phyloP scores from a whole-genome alignment of 2,113 vertebrate genomes.

The Mus musculus region GRCm39 chr9:66662501-66663000 shows the following conservation, averaged over 20 bases:
- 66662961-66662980: neutral
- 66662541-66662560: constrained; percentile 13
- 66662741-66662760: neutral
- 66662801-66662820: neutral
- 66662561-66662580: neutral
- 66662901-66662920: neutral
- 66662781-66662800: neutral
- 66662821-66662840: neutral
- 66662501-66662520: neutral
- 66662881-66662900: neutral
- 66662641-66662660: neutral
- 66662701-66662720: neutral
- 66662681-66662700: neutral
- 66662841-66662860: neutral
- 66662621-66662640: neutral
- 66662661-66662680: neutral
- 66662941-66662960: neutral
- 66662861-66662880: neutral
- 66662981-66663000: constrained; percentile 59
- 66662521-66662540: neutral
- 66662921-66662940: neutral
- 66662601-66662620: neutral
- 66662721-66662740: constrained; percentile 47
- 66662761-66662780: neutral
- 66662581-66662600: neutral